Percentiles rank a stretch among this genome's conserved stretches.
These are phyloP conservation scores for Lerema accius DNA, from an alignment of 1,140 invertebrate species.

Conservation along the genomic window DNA sequence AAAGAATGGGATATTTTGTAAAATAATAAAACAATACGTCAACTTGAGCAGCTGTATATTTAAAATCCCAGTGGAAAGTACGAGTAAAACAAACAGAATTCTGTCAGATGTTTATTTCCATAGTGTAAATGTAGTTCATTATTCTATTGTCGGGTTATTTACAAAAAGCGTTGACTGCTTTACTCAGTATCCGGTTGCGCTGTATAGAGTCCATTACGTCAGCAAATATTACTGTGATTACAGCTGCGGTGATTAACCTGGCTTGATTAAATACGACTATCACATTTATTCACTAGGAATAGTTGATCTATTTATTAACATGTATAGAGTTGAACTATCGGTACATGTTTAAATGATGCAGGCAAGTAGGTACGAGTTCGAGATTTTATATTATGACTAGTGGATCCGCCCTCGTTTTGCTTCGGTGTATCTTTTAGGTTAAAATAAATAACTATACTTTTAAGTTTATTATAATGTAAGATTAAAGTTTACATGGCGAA, in stretches of 20 bases:
- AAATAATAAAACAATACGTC: background rate
- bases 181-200: conserved; percentile 38
- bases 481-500: too few relatives aligned
- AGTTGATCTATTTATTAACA: too few relatives aligned
- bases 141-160: conserved; percentile 20
- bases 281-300: conserved; percentile 4
- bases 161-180: conserved; percentile 19
- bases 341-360: too few relatives aligned
- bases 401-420: too few relatives aligned
- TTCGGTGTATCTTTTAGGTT: too few relatives aligned
- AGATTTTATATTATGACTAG: too few relatives aligned
- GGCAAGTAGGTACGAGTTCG: too few relatives aligned
- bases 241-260: conserved; percentile 20
- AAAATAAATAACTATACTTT: too few relatives aligned
- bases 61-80: conserved; percentile 4
- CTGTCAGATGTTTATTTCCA: conserved; percentile 16
- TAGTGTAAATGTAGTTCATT: conserved; percentile 15
- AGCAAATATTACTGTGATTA: conserved; percentile 43
- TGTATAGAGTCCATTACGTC: conserved; percentile 41
- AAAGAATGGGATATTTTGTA: background rate
- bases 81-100: conserved; percentile 4
- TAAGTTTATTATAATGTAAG: too few relatives aligned
- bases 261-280: conserved; percentile 7
- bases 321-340: too few relatives aligned
- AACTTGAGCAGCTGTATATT: conserved; percentile 1